phyloP scores from a whole-genome alignment of 2,888 invertebrate species.

The Leptopilina myrica region DNA sequence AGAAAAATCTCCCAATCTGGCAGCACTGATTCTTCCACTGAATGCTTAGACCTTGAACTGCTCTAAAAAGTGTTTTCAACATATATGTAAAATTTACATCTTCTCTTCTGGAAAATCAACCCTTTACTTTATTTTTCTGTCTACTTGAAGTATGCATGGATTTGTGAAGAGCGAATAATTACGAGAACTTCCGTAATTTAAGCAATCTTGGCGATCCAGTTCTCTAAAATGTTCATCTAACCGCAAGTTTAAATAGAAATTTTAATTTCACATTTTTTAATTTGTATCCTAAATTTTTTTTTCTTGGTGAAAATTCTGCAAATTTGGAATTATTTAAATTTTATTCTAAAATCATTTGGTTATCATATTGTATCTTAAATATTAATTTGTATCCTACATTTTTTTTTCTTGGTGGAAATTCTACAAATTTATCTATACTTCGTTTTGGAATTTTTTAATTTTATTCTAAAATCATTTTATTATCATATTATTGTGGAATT shows the following conservation, averaged over 20 bases:
- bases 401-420: too few species aligned
- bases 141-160: constrained; percentile 4
- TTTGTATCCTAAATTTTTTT: neutral
- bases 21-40: neutral
- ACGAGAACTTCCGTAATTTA: constrained; percentile 21
- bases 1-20: too few species aligned
- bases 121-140: neutral
- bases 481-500: too few species aligned
- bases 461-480: too few species aligned
- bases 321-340: too few species aligned
- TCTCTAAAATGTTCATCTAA: neutral
- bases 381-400: too few species aligned
- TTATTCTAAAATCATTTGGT: too few species aligned
- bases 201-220: constrained; percentile 19
- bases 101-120: neutral
- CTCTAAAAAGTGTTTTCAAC: neutral
- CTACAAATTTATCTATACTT: too few species aligned
- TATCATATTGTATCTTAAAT: too few species aligned
- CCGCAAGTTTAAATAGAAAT: neutral
- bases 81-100: constrained; percentile 2
- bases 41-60: neutral
- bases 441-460: too few species aligned
- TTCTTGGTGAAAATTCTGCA: too few species aligned
- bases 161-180: constrained; percentile 10
- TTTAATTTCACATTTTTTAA: neutral